These are phyloP conservation scores for Aquatica leii DNA, from an alignment of 2,888 invertebrate species.

Conservation along the genomic window DNA sequence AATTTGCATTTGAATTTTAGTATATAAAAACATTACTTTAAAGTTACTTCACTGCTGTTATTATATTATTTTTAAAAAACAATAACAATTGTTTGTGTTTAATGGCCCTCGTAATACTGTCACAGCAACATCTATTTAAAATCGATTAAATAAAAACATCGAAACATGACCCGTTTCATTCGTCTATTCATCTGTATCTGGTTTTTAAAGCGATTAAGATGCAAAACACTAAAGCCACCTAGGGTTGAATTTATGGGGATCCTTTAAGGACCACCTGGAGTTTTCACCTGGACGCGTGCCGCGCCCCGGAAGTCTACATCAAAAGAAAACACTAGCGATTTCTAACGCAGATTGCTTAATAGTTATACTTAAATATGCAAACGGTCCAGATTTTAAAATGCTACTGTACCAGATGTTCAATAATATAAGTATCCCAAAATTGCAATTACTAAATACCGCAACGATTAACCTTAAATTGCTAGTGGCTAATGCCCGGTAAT, in stretches of 20 bases:
- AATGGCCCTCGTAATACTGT: no score
- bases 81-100: no score
- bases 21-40: no score
- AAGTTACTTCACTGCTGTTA: no score
- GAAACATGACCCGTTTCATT: neutral
- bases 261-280: constrained; percentile 33
- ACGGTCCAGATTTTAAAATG: constrained; percentile 2
- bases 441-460: constrained; percentile 33
- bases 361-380: constrained; percentile 18
- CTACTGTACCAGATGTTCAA: neutral
- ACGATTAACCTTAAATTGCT: constrained; percentile 37
- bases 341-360: constrained; percentile 29
- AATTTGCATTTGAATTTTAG: no score
- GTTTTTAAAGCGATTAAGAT: constrained; percentile 21
- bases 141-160: neutral
- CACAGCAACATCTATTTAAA: no score
- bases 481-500: constrained; percentile 36
- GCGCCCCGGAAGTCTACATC: constrained; percentile 32
- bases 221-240: constrained; percentile 22
- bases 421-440: constrained; percentile 25
- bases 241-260: constrained; percentile 14
- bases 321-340: constrained; percentile 27
- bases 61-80: no score
- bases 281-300: constrained; percentile 38
- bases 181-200: neutral